These are phyloP conservation scores for Elaphurus davidianus DNA, from an alignment of 2,113 vertebrate species.

Conservation along the genomic window DNA sequence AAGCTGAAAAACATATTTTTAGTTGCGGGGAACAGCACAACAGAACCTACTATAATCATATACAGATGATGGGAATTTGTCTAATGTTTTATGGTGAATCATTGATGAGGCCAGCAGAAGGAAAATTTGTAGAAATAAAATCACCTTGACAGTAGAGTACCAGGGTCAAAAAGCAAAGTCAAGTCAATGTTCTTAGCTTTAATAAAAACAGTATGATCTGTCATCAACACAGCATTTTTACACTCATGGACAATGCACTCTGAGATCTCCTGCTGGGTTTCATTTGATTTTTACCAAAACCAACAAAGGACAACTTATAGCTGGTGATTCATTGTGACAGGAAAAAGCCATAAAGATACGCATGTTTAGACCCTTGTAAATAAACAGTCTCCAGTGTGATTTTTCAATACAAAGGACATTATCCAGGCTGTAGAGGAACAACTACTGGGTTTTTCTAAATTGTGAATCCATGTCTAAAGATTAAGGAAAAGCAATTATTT, in stretches of 20 bases:
- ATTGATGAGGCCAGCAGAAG: constrained; percentile 84
- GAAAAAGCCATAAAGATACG: constrained; percentile 85
- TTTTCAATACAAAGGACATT: constrained; percentile 68
- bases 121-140: constrained; percentile 96
- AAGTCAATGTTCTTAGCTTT: constrained; percentile 90
- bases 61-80: constrained; percentile 92
- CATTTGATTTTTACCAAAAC: constrained; percentile 90
- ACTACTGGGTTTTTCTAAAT: constrained; percentile 22
- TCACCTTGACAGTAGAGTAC: constrained; percentile 91
- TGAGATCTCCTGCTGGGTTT: constrained; percentile 91
- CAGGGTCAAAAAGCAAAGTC: constrained; percentile 91
- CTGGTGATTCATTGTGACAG: constrained; percentile 90
- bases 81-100: constrained; percentile 88
- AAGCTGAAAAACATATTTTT: constrained; percentile 75
- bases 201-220: constrained; percentile 96
- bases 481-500: constrained; percentile 44
- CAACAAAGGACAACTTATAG: constrained; percentile 86
- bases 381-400: constrained; percentile 74
- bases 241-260: constrained; percentile 86
- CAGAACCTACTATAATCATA: constrained; percentile 86
- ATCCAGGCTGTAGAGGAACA: constrained; percentile 32
- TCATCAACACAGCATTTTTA: constrained; percentile 88
- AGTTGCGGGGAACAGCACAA: constrained; percentile 78
- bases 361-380: constrained; percentile 79
- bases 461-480: constrained; percentile 45